A percentile compares a stretch with the other conserved stretches of the same genome.
Conservation (phyloP, 2,888 invertebrate species). For the Melipona bicolor region DNA sequence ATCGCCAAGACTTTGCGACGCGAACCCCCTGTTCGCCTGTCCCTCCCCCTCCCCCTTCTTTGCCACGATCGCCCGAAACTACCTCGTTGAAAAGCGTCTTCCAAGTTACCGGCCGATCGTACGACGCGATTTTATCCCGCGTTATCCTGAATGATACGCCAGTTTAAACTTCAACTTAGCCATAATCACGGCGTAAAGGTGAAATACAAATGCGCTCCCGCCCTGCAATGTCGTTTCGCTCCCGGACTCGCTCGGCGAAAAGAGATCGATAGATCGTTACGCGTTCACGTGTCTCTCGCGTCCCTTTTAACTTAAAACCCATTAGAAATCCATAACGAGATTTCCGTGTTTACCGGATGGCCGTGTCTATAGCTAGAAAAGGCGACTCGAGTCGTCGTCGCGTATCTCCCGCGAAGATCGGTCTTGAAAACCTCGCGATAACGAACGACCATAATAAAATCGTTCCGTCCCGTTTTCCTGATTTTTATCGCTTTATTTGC, state of each 20-base stretch:
- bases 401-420: constrained; percentile 37
- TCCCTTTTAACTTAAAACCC: not conserved
- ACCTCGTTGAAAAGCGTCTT: constrained; percentile 59
- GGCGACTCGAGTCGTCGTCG: not conserved
- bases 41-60: not conserved
- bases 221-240: constrained; percentile 30
- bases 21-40: not conserved
- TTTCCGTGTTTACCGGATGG: not conserved
- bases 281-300: constrained; percentile 20
- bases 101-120: constrained; percentile 68
- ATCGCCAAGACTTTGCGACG: constrained; percentile 73
- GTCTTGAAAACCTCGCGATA: constrained; percentile 48
- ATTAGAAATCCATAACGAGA: constrained; percentile 18
- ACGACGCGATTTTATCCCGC: constrained; percentile 74
- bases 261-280: constrained; percentile 30
- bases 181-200: constrained; percentile 76
- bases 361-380: too few relatives aligned
- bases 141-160: constrained; percentile 77
- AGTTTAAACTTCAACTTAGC: constrained; percentile 78
- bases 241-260: constrained; percentile 2
- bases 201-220: constrained; percentile 76
- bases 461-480: constrained; percentile 39
- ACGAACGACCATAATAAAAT: constrained; percentile 51
- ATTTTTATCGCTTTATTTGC: constrained; percentile 29
- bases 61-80: constrained; percentile 19